Conservation (phyloP, 2,797 vertebrate species). For the Paguma larvata region DNA sequence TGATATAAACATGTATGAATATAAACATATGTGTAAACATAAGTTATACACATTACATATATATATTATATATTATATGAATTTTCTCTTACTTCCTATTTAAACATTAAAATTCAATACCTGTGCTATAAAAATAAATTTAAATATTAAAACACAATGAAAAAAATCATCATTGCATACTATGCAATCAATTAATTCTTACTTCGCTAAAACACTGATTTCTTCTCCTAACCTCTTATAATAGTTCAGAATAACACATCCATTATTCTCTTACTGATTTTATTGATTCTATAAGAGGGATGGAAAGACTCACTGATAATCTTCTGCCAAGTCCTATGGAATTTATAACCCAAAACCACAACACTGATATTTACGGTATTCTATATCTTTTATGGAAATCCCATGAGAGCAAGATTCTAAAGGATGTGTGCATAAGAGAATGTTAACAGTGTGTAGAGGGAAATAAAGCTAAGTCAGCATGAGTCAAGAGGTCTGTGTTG, state of each 20-base stretch:
- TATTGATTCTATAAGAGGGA: neutral
- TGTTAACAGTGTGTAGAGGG: neutral
- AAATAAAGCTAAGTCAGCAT: neutral
- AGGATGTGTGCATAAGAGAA: neutral
- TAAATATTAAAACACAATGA: conserved; percentile 39
- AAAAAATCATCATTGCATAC: neutral
- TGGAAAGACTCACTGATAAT: conserved; percentile 10
- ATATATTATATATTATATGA: neutral
- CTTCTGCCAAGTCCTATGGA: neutral
- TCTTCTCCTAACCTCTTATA: neutral
- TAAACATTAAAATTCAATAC: conserved; percentile 54
- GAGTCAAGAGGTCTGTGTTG: neutral
- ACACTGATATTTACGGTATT: conserved; percentile 2
- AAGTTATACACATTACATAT: neutral
- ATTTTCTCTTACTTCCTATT: conserved; percentile 16
- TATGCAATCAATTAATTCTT: neutral
- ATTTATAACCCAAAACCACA: conserved; percentile 17
- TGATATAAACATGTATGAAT: conserved; percentile 14
- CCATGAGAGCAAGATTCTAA: neutral
- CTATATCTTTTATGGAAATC: neutral
- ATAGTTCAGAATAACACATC: neutral
- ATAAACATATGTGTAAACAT: neutral
- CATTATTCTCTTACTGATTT: conserved; percentile 47
- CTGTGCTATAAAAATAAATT: neutral
- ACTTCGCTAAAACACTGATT: conserved; percentile 21